Conservation (phyloP, 2,888 invertebrate species). For the Drosophila testacea region DNA sequence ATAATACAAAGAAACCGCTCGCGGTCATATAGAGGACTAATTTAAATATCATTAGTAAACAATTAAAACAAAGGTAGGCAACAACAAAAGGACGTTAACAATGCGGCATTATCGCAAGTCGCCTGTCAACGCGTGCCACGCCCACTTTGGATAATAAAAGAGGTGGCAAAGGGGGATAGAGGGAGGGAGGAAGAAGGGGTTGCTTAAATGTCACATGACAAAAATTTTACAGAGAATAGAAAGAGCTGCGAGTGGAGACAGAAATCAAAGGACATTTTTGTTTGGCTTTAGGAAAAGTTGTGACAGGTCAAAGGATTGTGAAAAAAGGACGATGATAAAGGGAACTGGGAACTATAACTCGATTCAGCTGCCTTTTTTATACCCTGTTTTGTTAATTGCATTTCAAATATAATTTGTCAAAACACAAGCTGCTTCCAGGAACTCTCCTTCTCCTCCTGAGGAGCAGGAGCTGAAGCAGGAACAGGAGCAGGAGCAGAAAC, state of each 20-base stretch:
- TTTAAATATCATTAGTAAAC: slow-evolving; percentile 79
- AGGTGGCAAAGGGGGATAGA: slow-evolving; percentile 2
- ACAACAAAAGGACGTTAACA: slow-evolving; percentile 42
- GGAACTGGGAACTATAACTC: slow-evolving; percentile 4
- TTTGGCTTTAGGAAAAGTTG: slow-evolving; percentile 56
- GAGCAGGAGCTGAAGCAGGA: too few relatives aligned
- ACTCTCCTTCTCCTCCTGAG: neutral
- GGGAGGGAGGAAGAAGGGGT: slow-evolving; percentile 13
- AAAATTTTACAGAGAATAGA: neutral
- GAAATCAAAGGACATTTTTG: slow-evolving; percentile 55
- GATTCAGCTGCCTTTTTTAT: slow-evolving; percentile 7
- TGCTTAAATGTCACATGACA: slow-evolving; percentile 46
- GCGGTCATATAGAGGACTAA: slow-evolving; percentile 76
- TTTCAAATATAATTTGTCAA: slow-evolving; percentile 64
- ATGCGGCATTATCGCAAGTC: slow-evolving; percentile 46
- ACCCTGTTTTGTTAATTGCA: slow-evolving; percentile 47
- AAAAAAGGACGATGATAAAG: slow-evolving; percentile 22
- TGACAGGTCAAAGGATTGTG: slow-evolving; percentile 55
- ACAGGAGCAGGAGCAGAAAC: neutral
- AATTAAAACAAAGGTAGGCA: slow-evolving; percentile 69
- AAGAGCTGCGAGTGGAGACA: slow-evolving; percentile 8
- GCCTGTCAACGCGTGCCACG: slow-evolving; percentile 59
- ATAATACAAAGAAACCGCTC: slow-evolving; percentile 55
- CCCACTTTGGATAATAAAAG: slow-evolving; percentile 30
- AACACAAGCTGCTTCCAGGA: slow-evolving; percentile 28